phyloP scores from a whole-genome alignment of 2,797 vertebrate genomes.

The Ctenochaetus hawaiiensis region DNA sequence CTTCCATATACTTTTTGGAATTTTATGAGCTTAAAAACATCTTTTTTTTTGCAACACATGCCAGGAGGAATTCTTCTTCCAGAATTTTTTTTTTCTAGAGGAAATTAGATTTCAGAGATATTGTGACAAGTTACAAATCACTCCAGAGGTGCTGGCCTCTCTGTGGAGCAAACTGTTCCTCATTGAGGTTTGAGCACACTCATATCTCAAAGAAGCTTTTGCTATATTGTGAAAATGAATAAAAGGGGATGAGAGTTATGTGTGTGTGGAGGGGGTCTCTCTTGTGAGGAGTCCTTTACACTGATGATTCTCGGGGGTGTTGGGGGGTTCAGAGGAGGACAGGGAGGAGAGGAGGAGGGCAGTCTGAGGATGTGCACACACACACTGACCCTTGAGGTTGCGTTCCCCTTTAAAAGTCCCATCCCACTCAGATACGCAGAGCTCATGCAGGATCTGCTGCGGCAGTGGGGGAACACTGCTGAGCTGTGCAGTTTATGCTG shows the following conservation, averaged over 20 bases:
- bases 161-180: slow-evolving; percentile 52
- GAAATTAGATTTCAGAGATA: slow-evolving; percentile 47
- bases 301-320: slow-evolving; percentile 71
- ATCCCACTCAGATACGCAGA: slow-evolving; percentile 90
- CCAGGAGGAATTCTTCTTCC: slow-evolving; percentile 3
- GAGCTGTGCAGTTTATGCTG: slow-evolving; percentile 92
- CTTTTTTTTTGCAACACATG: slow-evolving; percentile 15
- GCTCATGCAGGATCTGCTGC: slow-evolving; percentile 89
- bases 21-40: background rate
- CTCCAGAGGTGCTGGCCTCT: slow-evolving; percentile 33
- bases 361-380: slow-evolving; percentile 73
- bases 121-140: slow-evolving; percentile 50
- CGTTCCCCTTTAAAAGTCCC: slow-evolving; percentile 92
- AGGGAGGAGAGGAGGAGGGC: slow-evolving; percentile 67
- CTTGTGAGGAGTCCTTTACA: slow-evolving; percentile 77
- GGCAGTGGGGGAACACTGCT: slow-evolving; percentile 90
- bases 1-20: background rate
- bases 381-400: slow-evolving; percentile 87
- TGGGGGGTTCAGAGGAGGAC: slow-evolving; percentile 51
- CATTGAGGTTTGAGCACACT: slow-evolving; percentile 58
- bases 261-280: slow-evolving; percentile 58
- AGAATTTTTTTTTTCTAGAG: slow-evolving; percentile 8
- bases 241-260: slow-evolving; percentile 45
- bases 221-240: slow-evolving; percentile 74
- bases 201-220: slow-evolving; percentile 63